These are phyloP conservation scores for Rutpela maculata DNA, from an alignment of 2,888 invertebrate species.

Conservation along the genomic window DNA sequence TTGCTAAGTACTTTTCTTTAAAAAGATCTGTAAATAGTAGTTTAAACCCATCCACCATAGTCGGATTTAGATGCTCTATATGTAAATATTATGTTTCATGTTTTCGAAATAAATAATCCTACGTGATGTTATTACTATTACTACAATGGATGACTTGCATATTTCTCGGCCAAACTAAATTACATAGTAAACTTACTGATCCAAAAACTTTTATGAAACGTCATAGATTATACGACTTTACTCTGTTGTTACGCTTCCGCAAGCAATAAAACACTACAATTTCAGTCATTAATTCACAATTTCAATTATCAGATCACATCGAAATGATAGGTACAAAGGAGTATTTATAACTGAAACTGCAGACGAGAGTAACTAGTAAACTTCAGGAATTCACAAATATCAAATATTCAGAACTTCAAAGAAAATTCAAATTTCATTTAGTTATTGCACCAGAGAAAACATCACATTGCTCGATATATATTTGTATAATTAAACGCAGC, in stretches of 20 bases:
- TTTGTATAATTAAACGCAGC: not conserved
- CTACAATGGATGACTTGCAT: not conserved
- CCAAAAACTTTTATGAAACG: not conserved
- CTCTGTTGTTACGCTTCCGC: not conserved
- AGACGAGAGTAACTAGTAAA: constrained; percentile 5
- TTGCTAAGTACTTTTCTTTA: no score
- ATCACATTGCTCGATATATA: not conserved
- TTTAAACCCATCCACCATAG: no score
- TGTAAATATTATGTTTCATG: no score
- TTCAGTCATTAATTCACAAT: not conserved
- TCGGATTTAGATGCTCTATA: no score
- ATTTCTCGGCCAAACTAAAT: not conserved
- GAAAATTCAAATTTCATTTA: constrained; percentile 3
- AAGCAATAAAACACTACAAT: not conserved
- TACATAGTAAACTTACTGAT: not conserved
- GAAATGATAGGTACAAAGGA: not conserved
- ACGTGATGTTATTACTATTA: not conserved
- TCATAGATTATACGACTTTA: not conserved
- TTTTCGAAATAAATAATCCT: no score
- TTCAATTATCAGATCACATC: not conserved
- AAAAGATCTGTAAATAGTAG: no score
- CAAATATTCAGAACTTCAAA: constrained; percentile 2
- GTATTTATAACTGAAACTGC: not conserved
- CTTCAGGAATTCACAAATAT: not conserved
- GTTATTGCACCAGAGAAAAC: not conserved